phyloP scores from a whole-genome alignment of 2,113 vertebrate genomes.

The Lipophrys pholis region DNA sequence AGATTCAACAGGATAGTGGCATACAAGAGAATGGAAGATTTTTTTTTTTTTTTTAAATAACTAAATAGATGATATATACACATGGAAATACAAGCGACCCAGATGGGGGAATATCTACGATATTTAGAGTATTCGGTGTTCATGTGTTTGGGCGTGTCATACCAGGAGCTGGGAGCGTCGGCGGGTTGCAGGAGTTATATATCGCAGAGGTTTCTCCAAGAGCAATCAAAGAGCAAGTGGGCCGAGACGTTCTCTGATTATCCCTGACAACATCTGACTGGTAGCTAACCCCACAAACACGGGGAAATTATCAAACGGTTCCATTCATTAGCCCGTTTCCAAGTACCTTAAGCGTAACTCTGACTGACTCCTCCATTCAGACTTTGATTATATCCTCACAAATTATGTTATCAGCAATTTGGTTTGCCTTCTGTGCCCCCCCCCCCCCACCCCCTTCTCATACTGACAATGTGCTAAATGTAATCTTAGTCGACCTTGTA shows the following conservation, averaged over 20 bases:
- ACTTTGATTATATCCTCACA: constrained; percentile 44
- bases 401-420: constrained; percentile 31
- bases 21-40: not conserved
- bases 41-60: too few species aligned
- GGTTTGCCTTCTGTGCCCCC: constrained; percentile 16
- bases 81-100: too few species aligned
- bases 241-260: constrained; percentile 41
- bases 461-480: not conserved
- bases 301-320: constrained; percentile 4
- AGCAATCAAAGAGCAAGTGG: constrained; percentile 20
- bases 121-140: too few species aligned
- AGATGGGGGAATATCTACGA: too few species aligned
- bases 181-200: not conserved
- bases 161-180: not conserved
- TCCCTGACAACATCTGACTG: constrained; percentile 23
- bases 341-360: constrained; percentile 6
- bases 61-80: too few species aligned
- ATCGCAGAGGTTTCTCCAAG: constrained; percentile 3
- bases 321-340: constrained; percentile 27
- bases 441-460: too few species aligned
- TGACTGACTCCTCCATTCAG: constrained; percentile 24
- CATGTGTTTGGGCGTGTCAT: too few species aligned
- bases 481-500: constrained; percentile 21
- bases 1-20: not conserved
- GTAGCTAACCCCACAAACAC: constrained; percentile 13